Evolutionary conservation across 1,140 invertebrate genomes (phyloP).

Genomic region (Habropoda laboriosa): DNA sequence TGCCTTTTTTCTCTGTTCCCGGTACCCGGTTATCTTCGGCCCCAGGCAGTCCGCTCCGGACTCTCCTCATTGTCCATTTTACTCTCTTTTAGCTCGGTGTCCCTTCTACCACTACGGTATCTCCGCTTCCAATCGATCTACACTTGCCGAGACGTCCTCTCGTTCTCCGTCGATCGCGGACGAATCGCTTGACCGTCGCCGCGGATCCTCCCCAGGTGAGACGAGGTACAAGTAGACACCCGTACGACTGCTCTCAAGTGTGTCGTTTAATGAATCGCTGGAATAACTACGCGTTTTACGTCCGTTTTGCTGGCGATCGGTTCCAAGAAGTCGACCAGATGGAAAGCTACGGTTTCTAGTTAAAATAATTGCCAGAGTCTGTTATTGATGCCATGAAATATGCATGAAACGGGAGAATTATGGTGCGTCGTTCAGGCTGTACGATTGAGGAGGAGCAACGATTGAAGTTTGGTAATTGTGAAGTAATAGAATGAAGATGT

Average conservation of each 20-base stretch:
- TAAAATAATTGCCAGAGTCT: background rate
- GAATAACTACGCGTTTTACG: background rate
- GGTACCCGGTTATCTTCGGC: conserved; percentile 69
- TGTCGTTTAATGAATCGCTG: background rate
- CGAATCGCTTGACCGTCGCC: background rate
- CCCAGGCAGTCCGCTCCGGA: conserved; percentile 34
- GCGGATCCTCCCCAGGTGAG: background rate
- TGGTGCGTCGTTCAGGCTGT: background rate
- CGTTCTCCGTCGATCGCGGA: background rate
- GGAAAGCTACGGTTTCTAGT: background rate
- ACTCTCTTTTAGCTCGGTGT: conserved; percentile 33
- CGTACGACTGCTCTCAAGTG: background rate
- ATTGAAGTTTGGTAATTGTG: background rate
- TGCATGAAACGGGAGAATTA: conserved; percentile 18
- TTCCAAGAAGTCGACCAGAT: conserved; percentile 15
- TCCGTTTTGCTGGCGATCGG: background rate
- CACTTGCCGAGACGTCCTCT: conserved; percentile 11
- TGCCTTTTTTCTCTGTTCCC: conserved; percentile 77
- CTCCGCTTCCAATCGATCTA: background rate
- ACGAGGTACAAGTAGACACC: background rate
- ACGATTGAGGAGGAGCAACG: background rate
- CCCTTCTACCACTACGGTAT: background rate
- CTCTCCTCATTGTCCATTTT: conserved; percentile 26
- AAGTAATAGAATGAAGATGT: background rate
- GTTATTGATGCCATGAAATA: background rate